Conservation (phyloP, 2,888 invertebrate species). For the Carcina quercana region DNA sequence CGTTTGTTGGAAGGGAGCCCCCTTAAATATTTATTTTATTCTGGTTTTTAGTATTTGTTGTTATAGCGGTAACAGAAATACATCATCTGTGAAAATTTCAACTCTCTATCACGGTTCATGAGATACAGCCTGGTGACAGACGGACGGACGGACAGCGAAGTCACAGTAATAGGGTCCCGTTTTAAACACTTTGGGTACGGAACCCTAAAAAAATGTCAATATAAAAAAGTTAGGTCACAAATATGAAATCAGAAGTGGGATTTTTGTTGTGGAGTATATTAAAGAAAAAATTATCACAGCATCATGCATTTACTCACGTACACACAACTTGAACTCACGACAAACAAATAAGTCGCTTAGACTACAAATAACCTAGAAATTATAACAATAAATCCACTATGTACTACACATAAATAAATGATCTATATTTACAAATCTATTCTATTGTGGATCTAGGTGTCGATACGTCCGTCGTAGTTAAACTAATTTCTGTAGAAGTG, state of each 20-base stretch:
- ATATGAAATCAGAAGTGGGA: neutral
- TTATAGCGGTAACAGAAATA: too few relatives aligned
- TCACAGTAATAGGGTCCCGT: too few relatives aligned
- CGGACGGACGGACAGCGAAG: too few relatives aligned
- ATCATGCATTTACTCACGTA: constrained; percentile 52
- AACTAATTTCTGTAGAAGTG: constrained; percentile 5
- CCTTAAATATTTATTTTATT: too few relatives aligned
- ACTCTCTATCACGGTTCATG: too few relatives aligned
- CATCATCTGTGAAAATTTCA: too few relatives aligned
- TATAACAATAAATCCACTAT: constrained; percentile 1
- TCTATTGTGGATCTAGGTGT: constrained; percentile 8
- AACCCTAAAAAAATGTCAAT: too few relatives aligned
- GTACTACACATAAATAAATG: constrained; percentile 18
- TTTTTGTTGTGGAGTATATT: neutral
- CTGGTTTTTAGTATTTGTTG: too few relatives aligned
- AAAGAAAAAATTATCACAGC: constrained; percentile 48
- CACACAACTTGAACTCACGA: constrained; percentile 26
- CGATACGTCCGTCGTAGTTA: neutral
- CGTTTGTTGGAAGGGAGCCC: too few relatives aligned
- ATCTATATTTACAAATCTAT: constrained; percentile 16
- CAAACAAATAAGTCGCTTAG: constrained; percentile 27
- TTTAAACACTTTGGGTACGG: too few relatives aligned
- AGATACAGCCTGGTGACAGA: too few relatives aligned
- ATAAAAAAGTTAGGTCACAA: too few relatives aligned
- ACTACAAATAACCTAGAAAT: constrained; percentile 4